Base-by-base conservation (phyloP, 2,888 invertebrate genomes). In the Dorcus hopei region DNA sequence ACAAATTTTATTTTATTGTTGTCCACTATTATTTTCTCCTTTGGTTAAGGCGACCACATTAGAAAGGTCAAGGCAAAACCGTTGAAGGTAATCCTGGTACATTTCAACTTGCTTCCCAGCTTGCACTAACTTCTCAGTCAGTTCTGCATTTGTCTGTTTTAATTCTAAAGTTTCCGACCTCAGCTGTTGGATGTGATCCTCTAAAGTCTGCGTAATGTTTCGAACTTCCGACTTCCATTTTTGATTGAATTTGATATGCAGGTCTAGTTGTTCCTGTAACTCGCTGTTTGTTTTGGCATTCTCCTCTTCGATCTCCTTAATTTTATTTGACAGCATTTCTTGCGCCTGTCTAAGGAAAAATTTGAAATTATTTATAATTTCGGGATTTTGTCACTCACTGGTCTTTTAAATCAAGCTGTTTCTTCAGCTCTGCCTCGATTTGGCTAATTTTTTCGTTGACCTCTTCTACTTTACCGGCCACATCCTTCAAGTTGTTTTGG, bases 161-260 rank as follows among this genome's bases (percentile, higher is more conserved):
- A 88, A 71, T 14, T 77, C 74, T 3, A 77, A 77, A 59, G 86
- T 83, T 72, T 87, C 85, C 43, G 76, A 79, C 56, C 82, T 80
- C 26, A 87, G 72, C 49, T 81, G 80, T 59, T 81, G 77, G 23
- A 87, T 76, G 68, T 83, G 81, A 19, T 76, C 79, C 73, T 88
- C 86, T 54, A 90, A 80, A 73, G 83, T 86, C 0, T 79, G 77
- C 1, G 85, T 83, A 67, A 89, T 81, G 49, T 84, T 83, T 55
- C 85, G 77, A 33, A 87, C 81, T n/a, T 86, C 84, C 38, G 80
- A 79, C 69, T 84, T 85, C 85, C 89, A 90, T 63, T 74, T 85
- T 74, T 79, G 82, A 72, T 81, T 87, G 50, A 84, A 78, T 70
- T 81, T 82, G 74, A 81, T 85, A 78, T 84, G 87, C 64, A 77